These are phyloP conservation scores for Melanostoma mellinum DNA, from an alignment of 2,888 invertebrate species.

Conservation along the genomic window DNA sequence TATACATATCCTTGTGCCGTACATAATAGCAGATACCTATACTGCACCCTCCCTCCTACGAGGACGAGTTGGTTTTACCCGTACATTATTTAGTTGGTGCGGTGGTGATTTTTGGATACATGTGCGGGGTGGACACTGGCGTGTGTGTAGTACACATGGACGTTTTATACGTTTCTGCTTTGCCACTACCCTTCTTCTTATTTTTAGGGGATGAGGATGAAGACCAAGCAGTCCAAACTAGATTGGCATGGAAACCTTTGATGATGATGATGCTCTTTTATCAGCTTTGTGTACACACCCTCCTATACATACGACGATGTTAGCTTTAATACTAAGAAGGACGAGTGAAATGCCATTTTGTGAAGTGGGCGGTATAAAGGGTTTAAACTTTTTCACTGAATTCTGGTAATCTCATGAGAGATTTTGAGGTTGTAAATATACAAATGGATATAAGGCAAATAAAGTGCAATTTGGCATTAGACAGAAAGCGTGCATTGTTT, in stretches of 20 bases:
- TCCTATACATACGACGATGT: constrained; percentile 11
- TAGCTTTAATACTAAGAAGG: constrained; percentile 20
- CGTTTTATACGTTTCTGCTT: constrained; percentile 18
- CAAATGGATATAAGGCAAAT: constrained; percentile 38
- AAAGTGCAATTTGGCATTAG: constrained; percentile 53
- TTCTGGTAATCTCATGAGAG: constrained; percentile 45
- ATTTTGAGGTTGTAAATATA: constrained; percentile 7
- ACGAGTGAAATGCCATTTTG: constrained; percentile 31
- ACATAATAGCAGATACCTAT: neutral
- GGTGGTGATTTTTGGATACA: constrained; percentile 55
- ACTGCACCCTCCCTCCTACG: constrained; percentile 17
- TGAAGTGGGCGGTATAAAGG: constrained; percentile 24
- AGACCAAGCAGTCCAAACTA: constrained; percentile 45
- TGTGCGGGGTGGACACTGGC: constrained; percentile 64
- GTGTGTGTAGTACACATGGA: constrained; percentile 61
- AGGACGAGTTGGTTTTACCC: constrained; percentile 39
- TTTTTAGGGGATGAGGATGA: constrained; percentile 15
- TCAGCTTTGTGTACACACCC: constrained; percentile 44
- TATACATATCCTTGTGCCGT: constrained; percentile 7
- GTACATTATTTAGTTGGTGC: constrained; percentile 67
- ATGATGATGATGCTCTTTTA: constrained; percentile 61
- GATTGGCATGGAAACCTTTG: constrained; percentile 45
- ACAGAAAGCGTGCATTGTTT: constrained; percentile 38
- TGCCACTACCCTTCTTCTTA: constrained; percentile 1
- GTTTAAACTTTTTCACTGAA: constrained; percentile 45